Evolutionary conservation across 2,113 vertebrate species (phyloP), one percentile per base, ranked within the genome.

Genomic region (Entelurus aequoreus): DNA sequence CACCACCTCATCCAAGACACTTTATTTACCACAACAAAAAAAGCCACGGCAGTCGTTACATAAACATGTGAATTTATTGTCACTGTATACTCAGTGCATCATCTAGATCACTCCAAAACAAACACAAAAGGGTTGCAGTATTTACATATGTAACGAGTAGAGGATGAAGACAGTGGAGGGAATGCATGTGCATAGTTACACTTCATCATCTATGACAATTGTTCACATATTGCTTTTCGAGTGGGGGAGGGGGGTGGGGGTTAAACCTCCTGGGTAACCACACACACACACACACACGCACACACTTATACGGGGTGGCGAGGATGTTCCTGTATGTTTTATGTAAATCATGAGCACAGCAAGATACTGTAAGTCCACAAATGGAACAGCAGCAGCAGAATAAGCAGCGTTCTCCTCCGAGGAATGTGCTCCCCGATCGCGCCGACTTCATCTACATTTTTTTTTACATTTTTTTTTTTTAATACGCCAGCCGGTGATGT

Each of bases 31-130:
- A 11, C 10, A 46, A 46, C 11, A 46, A 46, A 57, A 62, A 77
- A 77, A 66, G 60, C 15, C 46, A 46, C 52, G 72, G 48, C 76
- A 72, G 50, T 6, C 51, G 62, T 73, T 86, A 86, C 80, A 84
- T 88, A 86, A 88, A 88, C 82, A 82, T 81, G 76, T 82, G 79
- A 84, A 86, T 87, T 88, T 87, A 87, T 88, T 88, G 76, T 81
- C 79, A 88, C 82, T 88, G 87, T 87, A 87, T 79, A 87, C 86
- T 85, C 84, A 87, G 85, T 83, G 83, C 83, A 87, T 70, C 69
- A 71, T 78, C 73, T 65, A 76, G 79, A 69, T 76, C 83, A 84
- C 80, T 80, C 77, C 62, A 72, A 75, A 63, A 69, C 28, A 28
- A 28, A 28, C 28, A 28, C 28, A 65, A 78, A 79, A 82, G 74